These are phyloP conservation scores for Mesopsocus fuscifrons DNA, from an alignment of 2,888 invertebrate genomes.

Conservation along the genomic window DNA sequence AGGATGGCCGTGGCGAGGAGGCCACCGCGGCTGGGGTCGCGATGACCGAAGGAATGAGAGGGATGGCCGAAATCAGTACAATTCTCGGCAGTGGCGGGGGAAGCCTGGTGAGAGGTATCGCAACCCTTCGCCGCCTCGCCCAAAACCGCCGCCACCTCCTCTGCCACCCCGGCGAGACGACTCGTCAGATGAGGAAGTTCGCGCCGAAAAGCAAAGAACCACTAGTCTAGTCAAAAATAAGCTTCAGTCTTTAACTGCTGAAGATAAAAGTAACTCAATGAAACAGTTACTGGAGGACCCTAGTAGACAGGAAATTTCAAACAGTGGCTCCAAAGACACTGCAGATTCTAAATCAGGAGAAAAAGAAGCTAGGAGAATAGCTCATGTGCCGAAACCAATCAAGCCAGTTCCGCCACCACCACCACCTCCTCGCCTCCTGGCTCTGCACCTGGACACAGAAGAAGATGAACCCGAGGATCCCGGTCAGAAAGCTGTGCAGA, in stretches of 20 bases:
- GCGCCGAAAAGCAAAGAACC: neutral
- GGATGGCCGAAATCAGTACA: too few relatives aligned
- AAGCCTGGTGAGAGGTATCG: too few relatives aligned
- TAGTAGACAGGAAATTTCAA: too few relatives aligned
- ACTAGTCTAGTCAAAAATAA: neutral
- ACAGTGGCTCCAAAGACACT: neutral
- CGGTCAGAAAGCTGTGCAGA: neutral
- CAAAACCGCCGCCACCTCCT: too few relatives aligned
- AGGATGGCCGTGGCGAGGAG: too few relatives aligned
- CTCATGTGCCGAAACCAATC: conserved; percentile 2
- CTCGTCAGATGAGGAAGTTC: neutral
- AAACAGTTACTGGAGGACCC: neutral
- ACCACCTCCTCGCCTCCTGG: neutral
- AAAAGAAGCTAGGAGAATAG: neutral
- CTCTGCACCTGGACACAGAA: neutral
- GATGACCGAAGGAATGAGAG: too few relatives aligned
- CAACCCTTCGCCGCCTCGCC: too few relatives aligned
- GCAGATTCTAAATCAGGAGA: neutral
- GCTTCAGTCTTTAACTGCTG: neutral
- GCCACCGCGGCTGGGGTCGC: too few relatives aligned
- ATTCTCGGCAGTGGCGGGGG: too few relatives aligned
- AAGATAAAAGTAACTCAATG: neutral
- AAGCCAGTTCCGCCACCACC: neutral
- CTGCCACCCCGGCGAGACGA: neutral
- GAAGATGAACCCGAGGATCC: neutral